phyloP scores from a whole-genome alignment of 2,797 vertebrate species.

The Iguana delicatissima region DNA sequence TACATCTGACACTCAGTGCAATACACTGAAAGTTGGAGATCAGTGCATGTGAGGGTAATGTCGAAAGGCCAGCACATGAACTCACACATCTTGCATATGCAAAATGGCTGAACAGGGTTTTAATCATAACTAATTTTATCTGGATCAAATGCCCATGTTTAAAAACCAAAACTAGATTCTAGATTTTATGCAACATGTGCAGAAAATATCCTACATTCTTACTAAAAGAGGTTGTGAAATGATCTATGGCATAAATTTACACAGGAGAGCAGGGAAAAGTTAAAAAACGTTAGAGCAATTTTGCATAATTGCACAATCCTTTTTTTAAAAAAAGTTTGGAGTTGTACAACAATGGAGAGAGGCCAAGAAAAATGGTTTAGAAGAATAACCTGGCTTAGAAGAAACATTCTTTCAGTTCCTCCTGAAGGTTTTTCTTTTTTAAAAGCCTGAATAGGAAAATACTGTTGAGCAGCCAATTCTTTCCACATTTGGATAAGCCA shows the following conservation, averaged over 20 bases:
- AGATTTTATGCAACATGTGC: constrained; percentile 18
- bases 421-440: constrained; percentile 74
- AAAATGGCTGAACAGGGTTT: no score
- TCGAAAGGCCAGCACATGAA: no score
- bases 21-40: no score
- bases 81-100: no score
- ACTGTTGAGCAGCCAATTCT: constrained; percentile 78
- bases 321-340: constrained; percentile 24
- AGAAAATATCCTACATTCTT: constrained; percentile 1
- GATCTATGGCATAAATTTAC: constrained; percentile 13
- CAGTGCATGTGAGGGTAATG: no score
- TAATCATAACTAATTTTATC: background rate
- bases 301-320: constrained; percentile 62
- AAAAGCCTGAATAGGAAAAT: constrained; percentile 80
- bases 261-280: constrained; percentile 43
- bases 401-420: constrained; percentile 78
- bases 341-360: constrained; percentile 64
- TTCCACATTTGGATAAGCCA: constrained; percentile 75
- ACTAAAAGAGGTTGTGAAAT: constrained; percentile 48
- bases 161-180: constrained; percentile 38
- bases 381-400: constrained; percentile 68
- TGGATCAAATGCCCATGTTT: background rate
- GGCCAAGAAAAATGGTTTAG: constrained; percentile 67
- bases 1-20: background rate
- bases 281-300: constrained; percentile 68